These are phyloP conservation scores for Acropora tenuis DNA, from an alignment of 64 coral and sea anemone genomes.

Conservation along the genomic window DNA sequence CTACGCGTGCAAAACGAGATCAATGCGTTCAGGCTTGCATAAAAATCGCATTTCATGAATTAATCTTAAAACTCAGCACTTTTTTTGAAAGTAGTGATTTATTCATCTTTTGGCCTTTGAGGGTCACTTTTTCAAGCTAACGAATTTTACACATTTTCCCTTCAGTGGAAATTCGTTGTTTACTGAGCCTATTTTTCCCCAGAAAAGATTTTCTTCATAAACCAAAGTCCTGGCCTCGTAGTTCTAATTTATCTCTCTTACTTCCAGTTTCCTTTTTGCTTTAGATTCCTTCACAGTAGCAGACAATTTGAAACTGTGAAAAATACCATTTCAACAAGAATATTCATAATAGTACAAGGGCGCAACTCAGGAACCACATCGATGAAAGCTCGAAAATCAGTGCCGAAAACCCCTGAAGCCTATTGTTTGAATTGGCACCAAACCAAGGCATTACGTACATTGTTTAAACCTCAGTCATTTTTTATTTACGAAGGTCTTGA, in stretches of 20 bases:
- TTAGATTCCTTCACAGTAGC: too few relatives aligned
- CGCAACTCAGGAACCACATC: too few relatives aligned
- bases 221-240: too few relatives aligned
- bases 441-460: neutral
- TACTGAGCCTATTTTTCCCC: neutral
- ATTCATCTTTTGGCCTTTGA: neutral
- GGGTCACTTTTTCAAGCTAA: neutral
- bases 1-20: neutral
- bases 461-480: neutral
- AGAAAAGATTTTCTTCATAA: too few relatives aligned
- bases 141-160: neutral
- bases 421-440: neutral
- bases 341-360: too few relatives aligned
- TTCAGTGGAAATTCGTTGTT: neutral
- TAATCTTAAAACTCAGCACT: too few relatives aligned
- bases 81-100: neutral
- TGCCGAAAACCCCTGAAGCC: neutral
- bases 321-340: too few relatives aligned
- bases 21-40: neutral
- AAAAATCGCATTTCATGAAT: too few relatives aligned
- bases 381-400: neutral
- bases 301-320: too few relatives aligned
- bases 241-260: too few relatives aligned
- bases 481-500: neutral
- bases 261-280: too few relatives aligned